Percentiles rank a stretch among this genome's conserved stretches.
These are phyloP conservation scores for Tychaedon coryphoeus DNA, from an alignment of 2,113 vertebrate species.

Conservation along the genomic window DNA sequence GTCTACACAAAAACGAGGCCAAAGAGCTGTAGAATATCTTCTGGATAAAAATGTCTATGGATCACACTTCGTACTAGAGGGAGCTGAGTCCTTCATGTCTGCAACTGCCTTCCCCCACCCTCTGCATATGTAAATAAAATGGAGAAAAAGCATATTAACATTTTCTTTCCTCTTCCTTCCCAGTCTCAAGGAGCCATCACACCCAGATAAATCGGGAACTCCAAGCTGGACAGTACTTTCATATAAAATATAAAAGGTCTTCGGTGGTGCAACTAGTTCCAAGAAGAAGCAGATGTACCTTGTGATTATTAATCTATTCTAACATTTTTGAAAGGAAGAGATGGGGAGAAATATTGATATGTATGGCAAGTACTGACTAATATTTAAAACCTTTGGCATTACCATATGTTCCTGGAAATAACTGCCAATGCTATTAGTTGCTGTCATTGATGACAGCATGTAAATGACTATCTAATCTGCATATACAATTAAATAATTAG, in stretches of 20 bases:
- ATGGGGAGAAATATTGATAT: neutral
- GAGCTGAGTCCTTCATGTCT: neutral
- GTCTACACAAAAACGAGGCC: neutral
- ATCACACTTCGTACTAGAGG: neutral
- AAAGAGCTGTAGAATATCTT: neutral
- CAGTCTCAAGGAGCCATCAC: neutral
- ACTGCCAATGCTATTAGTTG: neutral
- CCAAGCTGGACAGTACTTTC: neutral
- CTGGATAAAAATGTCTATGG: neutral
- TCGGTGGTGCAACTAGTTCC: neutral
- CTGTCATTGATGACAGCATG: conserved; percentile 29
- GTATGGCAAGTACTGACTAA: conserved; percentile 1
- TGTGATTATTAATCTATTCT: conserved; percentile 3
- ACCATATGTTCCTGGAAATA: conserved; percentile 33
- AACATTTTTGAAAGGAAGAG: neutral
- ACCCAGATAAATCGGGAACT: neutral
- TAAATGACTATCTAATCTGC: conserved; percentile 34
- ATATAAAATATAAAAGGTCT: neutral
- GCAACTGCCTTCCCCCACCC: neutral
- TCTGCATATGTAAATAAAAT: neutral
- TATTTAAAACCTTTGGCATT: conserved; percentile 36
- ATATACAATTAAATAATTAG: conserved; percentile 41
- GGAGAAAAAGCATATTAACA: neutral
- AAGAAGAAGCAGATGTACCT: neutral
- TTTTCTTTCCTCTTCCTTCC: neutral